phyloP scores from a whole-genome alignment of 2,797 vertebrate species.

The Phrynocephalus vlangalii region DNA sequence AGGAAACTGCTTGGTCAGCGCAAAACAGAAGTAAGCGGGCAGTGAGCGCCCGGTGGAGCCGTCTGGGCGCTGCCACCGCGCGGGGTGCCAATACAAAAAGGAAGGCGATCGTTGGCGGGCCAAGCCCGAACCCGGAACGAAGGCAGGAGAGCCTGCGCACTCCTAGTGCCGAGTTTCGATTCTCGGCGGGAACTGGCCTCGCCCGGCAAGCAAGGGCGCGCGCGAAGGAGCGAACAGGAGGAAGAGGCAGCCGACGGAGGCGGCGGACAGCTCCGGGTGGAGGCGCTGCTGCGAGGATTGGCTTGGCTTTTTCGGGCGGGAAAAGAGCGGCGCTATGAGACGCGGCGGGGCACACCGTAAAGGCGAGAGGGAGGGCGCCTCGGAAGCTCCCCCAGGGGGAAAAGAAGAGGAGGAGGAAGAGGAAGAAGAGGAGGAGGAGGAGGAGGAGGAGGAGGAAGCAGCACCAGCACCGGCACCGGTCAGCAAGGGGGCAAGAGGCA shows the following conservation, averaged over 20 bases:
- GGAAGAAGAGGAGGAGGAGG: too few species aligned
- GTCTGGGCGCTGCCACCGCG: not conserved
- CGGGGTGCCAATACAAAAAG: too few species aligned
- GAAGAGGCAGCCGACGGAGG: too few species aligned
- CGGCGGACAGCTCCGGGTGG: too few species aligned
- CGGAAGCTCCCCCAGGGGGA: slow-evolving; percentile 72
- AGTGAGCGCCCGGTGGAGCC: too few species aligned
- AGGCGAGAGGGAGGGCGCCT: slow-evolving; percentile 76
- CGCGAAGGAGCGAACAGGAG: not conserved
- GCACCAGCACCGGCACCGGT: not conserved
- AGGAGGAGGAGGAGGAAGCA: not conserved
- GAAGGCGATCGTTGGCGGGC: not conserved
- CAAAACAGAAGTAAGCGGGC: not conserved
- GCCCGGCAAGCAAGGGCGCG: not conserved
- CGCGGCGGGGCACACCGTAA: not conserved
- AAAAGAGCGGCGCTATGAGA: not conserved
- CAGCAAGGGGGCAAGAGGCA: too few species aligned
- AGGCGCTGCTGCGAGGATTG: not conserved
- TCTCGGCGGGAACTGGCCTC: not conserved
- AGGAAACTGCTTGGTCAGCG: not conserved
- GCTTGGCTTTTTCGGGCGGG: not conserved
- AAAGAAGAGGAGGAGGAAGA: too few species aligned
- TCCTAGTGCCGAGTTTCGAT: slow-evolving; percentile 57
- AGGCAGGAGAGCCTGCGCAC: slow-evolving; percentile 79
- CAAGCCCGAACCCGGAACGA: slow-evolving; percentile 51